These are phyloP conservation scores for Intellagama lesueurii DNA, from an alignment of 2,797 vertebrate genomes.

Conservation along the genomic window DNA sequence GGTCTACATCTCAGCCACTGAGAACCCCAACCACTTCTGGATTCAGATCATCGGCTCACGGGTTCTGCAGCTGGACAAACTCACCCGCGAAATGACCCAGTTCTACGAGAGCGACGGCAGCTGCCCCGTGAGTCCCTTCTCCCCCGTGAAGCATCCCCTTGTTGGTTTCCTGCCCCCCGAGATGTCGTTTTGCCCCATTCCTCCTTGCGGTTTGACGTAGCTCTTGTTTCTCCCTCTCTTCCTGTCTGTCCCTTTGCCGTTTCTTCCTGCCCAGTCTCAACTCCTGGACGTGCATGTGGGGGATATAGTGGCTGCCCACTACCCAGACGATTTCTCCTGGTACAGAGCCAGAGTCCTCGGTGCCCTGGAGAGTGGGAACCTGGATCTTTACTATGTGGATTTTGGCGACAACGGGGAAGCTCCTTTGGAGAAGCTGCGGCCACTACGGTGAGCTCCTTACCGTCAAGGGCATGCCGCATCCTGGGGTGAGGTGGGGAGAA, in stretches of 20 bases:
- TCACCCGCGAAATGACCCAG: conserved; percentile 86
- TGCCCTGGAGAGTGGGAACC: conserved; percentile 77
- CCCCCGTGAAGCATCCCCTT: background rate
- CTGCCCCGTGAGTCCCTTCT: conserved; percentile 66
- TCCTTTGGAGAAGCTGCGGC: conserved; percentile 77
- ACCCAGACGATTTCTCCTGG: conserved; percentile 80
- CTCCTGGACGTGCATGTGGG: conserved; percentile 79
- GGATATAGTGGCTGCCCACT: conserved; percentile 89
- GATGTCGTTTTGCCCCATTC: background rate
- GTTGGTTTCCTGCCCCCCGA: no score
- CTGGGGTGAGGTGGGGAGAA: background rate
- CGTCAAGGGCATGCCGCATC: background rate
- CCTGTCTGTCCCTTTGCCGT: background rate
- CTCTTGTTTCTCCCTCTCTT: background rate
- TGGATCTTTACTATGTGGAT: conserved; percentile 91
- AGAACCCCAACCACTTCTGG: conserved; percentile 93
- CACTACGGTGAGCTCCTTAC: conserved; percentile 80
- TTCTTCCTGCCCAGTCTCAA: conserved; percentile 72
- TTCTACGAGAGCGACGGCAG: conserved; percentile 77
- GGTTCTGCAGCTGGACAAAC: conserved; percentile 89
- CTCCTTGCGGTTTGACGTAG: background rate
- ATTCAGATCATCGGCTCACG: conserved; percentile 90
- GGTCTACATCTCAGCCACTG: conserved; percentile 88
- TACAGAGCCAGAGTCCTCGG: conserved; percentile 88
- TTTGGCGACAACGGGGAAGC: conserved; percentile 89